Conservation (phyloP, 2,888 invertebrate genomes). For the Seira musarum region DNA sequence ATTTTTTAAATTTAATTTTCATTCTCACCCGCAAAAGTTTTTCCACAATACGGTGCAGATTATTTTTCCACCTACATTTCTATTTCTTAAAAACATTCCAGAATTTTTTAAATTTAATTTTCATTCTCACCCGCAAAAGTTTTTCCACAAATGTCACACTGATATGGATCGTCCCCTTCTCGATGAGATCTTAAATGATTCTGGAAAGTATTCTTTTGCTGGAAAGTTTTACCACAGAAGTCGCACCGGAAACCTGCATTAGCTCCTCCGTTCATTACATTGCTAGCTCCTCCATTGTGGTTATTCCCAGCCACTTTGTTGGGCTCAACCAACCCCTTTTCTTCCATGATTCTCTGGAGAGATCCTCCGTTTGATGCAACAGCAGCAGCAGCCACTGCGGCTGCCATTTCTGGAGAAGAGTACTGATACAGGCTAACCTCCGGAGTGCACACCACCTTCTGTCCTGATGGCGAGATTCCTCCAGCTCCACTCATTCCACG, state of each 20-base stretch:
- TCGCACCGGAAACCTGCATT: constrained; percentile 77
- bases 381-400: constrained; percentile 14
- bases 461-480: constrained; percentile 57
- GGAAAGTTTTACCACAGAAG: constrained; percentile 83
- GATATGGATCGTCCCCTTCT: constrained; percentile 80
- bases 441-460: constrained; percentile 70
- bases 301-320: neutral
- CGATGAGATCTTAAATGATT: constrained; percentile 80
- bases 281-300: neutral
- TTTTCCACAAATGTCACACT: constrained; percentile 91
- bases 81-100: neutral
- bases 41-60: no score
- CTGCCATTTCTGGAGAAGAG: constrained; percentile 58
- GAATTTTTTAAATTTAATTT: neutral
- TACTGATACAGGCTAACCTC: constrained; percentile 70
- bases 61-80: no score
- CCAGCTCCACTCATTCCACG: constrained; percentile 1
- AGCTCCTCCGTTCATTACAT: constrained; percentile 48
- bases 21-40: constrained; percentile 80
- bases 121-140: constrained; percentile 79
- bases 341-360: constrained; percentile 55
- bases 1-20: no score
- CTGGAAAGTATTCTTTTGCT: constrained; percentile 83
- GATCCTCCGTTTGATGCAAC: constrained; percentile 16
- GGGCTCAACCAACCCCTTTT: constrained; percentile 39